A percentile compares a stretch with the other conserved stretches of the same genome.
phyloP scores from a whole-genome alignment of 2,888 invertebrate genomes.

The Dicyrtoma fusca region DNA sequence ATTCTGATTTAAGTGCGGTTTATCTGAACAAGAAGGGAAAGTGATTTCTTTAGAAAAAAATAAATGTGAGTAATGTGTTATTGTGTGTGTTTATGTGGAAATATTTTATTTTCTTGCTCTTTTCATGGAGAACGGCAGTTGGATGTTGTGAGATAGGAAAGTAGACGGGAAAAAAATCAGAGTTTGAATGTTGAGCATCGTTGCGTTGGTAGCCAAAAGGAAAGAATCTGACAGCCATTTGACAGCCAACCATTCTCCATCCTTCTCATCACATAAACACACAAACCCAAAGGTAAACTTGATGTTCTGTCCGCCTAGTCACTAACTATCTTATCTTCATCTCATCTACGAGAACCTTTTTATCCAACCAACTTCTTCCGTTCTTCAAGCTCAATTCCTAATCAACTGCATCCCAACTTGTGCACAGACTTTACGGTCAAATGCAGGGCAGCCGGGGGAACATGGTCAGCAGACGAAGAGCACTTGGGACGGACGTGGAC shows the following conservation, averaged over 20 bases:
- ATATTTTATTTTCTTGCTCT: too few relatives aligned
- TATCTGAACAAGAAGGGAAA: too few relatives aligned
- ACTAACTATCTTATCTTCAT: constrained; percentile 32
- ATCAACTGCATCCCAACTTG: not conserved
- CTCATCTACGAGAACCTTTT: constrained; percentile 18
- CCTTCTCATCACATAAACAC: constrained; percentile 22
- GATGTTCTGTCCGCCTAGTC: constrained; percentile 24
- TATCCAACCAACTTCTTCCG: not conserved
- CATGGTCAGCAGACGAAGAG: too few relatives aligned
- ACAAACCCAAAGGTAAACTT: constrained; percentile 24
- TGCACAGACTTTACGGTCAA: not conserved
- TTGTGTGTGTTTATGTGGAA: too few relatives aligned
- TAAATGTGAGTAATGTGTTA: too few relatives aligned
- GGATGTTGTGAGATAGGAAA: not conserved
- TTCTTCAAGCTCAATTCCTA: constrained; percentile 15
- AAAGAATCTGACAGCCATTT: constrained; percentile 26
- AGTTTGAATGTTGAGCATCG: not conserved
- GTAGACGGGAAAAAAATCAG: not conserved
- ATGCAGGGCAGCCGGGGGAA: not conserved
- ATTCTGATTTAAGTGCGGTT: too few relatives aligned
- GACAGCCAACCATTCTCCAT: constrained; percentile 29
- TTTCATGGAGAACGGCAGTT: not conserved
- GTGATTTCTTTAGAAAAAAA: too few relatives aligned
- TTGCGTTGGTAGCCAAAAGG: constrained; percentile 11
- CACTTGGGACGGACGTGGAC: too few relatives aligned